Base-by-base conservation (phyloP, 2,113 vertebrate genomes). In the Erythrocercus mccallii region DNA sequence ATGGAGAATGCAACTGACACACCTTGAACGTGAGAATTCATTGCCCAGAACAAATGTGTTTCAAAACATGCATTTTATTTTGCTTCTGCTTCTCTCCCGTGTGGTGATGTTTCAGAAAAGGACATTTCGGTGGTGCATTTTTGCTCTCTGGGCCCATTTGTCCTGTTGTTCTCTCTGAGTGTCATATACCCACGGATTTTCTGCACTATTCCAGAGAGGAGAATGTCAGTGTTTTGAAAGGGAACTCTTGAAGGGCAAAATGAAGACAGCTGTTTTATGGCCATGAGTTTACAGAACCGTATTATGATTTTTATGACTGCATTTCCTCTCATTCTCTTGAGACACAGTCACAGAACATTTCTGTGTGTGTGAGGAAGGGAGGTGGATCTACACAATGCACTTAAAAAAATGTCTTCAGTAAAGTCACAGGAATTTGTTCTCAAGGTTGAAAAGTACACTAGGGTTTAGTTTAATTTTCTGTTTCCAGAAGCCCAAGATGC, bases 271-370 rank as follows among this genome's bases (percentile, higher is more conserved):
- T 81, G 3, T 48, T 84, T 42, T 80, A 42, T 44, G 33, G 47
- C 58, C 25, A 51, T 31, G 12, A 61, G 13, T 80, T 89, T 62
- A 62, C 50, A 80, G 74, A 80, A 80, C 15, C 22, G 6, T 37
- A 21, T 48, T 22, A 56, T 11, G 10, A 51, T 23, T 78, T 88
- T 61, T 69, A 73, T 86, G 71, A 38, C 85, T 92, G 57, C 8
- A 15, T 92, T 96, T 96, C 65, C 84, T 91, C 19, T 82, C 27
- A 16, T 62, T 89, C 61, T 92, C 56, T 72, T 58, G 71, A 91
- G 58, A 76, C 11, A 23, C 8, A 28, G 58, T 15, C 10, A 3
- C 24, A 95, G 80, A 70, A 84, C 1, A 5, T 37, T 45, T 45
- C 30, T 3, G 0, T 74, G 25, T 64, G 20, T 61, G 5, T 37